Base-by-base conservation (phyloP, 1,140 invertebrate species). In the Chymomyza costata region DNA sequence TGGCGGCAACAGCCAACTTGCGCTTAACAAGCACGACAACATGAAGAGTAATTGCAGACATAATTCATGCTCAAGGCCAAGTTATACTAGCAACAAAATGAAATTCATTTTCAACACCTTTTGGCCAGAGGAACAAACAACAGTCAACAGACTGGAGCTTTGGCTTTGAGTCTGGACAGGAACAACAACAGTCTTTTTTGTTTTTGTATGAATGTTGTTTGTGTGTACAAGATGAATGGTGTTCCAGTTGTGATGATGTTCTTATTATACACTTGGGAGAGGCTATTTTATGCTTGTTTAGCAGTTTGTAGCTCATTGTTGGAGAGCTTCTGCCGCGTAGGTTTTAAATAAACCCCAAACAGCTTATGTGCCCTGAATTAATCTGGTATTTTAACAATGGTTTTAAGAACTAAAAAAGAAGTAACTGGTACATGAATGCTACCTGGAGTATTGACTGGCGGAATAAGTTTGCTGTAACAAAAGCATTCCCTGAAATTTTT, bases 11-110 rank as follows among this genome's bases (percentile, higher is more conserved):
- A 47, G 10, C 32, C 40, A 38, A 13, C 18, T 17, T 7, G 15
- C 13, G 25, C 37, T 16, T 15, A 14, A 34, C 28, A 19, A 30
- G 39, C 73, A 63, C 66, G 67, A 80, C 73, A 65, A 56, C 50
- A 39, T 34, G 21, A 73, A 73, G 73, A 80, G 73, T 80, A 80
- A 80, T 80, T 80, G 73, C 64, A 54, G 52, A 71, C 74, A 80
- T 80, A 61, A 80, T 65, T 80, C 73, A 80, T 80, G 73, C 73
- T 80, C 73, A 80, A 80, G 73, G 73, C 73, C 73, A 55, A 45
- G 60, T 51, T 56, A 11, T 34, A n/a, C n/a, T 34, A n/a, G 73
- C 28, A 71, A 54, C 58, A 34, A 65, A 71, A 63, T 78, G 71
- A 78, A 76, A 66, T 71, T 78, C 71, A 43, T 58, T 80, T 80